Evolutionary conservation across 2,888 invertebrate species (phyloP), one percentile per base, ranked within the genome.

Genomic region (Conops quadrifasciatus): DNA sequence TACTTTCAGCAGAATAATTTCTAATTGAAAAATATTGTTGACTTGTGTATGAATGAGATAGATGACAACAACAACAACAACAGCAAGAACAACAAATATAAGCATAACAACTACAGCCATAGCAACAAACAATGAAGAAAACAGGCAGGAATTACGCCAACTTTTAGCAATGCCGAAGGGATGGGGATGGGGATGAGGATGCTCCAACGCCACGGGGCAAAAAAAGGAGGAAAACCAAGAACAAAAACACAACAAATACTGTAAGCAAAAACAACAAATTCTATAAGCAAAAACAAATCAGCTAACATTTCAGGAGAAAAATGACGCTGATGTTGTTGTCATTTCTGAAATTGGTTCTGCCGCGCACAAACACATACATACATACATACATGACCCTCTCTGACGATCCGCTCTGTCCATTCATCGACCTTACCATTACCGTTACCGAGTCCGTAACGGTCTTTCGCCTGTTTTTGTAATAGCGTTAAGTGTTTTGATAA

Each of bases 21-120:
- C 86, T 86, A 86, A 86, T 86, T 86, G 87, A 86, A 86, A 86
- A 86, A 86, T 86, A 86, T 86, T 85, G 84, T 83, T 62, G 60
- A 24, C 60, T 81, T 79, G 77, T 79, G 81, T 77, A 75, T 75
- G 58, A 58, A 7, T 3, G 58, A 67, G 72, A 71, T 59, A 72
- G 30, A 58, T 16, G 43, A 26, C 62, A 43, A 21, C 24, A 73
- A 75, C 72, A 73, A 72, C 74, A 72, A 72, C 74, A 74, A 74
- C 73, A 73, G 73, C 67, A 74, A 72, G 70, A 72, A 65, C 70
- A 73, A 74, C 72, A 73, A 75, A 72, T 64, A 72, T 72, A 74
- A 74, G 73, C 73, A 60, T 59, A 60, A 68, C 64, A 63, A 49
- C 58, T 64, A 63, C 71, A 67, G 67, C 49, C 63, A 71, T 72